These are phyloP conservation scores for Caenorhabditis virilis DNA, from an alignment of 2,888 invertebrate genomes.

Conservation along the genomic window DNA sequence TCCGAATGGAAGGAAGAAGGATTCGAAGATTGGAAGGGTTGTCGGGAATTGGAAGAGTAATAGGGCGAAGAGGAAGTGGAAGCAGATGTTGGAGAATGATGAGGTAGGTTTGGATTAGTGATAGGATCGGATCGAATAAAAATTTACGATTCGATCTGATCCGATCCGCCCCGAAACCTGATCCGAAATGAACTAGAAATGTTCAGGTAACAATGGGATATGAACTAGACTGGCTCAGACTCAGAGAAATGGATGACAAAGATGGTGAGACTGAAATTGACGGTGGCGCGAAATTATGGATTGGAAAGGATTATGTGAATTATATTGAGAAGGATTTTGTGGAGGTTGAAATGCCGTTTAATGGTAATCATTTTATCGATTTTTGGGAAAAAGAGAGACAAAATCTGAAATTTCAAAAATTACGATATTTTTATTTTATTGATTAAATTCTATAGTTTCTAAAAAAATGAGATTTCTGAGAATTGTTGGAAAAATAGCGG, in stretches of 20 bases:
- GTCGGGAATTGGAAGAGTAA: conserved; percentile 61
- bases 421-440: too few relatives aligned
- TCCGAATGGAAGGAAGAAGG: conserved; percentile 46
- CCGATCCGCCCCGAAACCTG: too few relatives aligned
- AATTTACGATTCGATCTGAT: too few relatives aligned
- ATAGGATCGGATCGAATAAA: neutral
- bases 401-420: too few relatives aligned
- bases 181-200: neutral
- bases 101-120: conserved; percentile 17
- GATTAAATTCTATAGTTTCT: too few relatives aligned
- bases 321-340: conserved; percentile 71
- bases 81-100: conserved; percentile 51
- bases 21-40: conserved; percentile 41
- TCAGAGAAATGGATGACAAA: conserved; percentile 42
- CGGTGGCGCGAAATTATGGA: conserved; percentile 70
- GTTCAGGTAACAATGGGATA: conserved; percentile 42
- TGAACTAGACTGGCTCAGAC: conserved; percentile 54
- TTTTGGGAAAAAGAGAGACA: too few relatives aligned
- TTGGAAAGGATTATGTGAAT: conserved; percentile 73
- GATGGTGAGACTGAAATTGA: conserved; percentile 43
- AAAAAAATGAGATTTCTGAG: too few relatives aligned
- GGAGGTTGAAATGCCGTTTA: conserved; percentile 67
- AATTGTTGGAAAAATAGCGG: too few relatives aligned
- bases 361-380: too few relatives aligned
- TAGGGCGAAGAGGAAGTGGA: conserved; percentile 61